phyloP scores from a whole-genome alignment of 2,797 vertebrate genomes.

The Megalops cyprinoides region DNA sequence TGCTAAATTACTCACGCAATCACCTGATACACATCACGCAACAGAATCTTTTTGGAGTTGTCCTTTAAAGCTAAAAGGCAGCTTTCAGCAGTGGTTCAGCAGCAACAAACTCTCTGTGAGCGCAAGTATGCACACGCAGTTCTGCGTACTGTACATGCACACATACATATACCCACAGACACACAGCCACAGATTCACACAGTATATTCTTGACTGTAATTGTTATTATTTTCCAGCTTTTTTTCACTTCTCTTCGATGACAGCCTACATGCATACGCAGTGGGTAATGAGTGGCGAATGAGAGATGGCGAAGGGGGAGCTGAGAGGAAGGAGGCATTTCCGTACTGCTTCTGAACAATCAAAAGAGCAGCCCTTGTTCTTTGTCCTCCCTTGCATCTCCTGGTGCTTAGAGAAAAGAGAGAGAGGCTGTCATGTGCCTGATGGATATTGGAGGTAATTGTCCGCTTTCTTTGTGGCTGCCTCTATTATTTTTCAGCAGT shows the following conservation, averaged over 20 bases:
- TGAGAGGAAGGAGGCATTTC: conserved; percentile 61
- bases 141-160: not conserved
- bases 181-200: conserved; percentile 42
- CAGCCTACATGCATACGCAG: conserved; percentile 74
- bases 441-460: conserved; percentile 84
- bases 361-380: conserved; percentile 64
- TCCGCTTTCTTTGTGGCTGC: conserved; percentile 75
- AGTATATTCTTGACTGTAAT: conserved; percentile 52
- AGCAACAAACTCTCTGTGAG: not conserved
- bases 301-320: conserved; percentile 36
- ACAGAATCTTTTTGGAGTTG: not conserved
- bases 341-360: conserved; percentile 68
- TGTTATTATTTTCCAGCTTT: conserved; percentile 77
- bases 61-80: not conserved
- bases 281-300: conserved; percentile 71
- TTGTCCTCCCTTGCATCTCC: conserved; percentile 54
- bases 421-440: conserved; percentile 75
- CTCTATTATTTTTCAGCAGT: conserved; percentile 73
- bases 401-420: conserved; percentile 45
- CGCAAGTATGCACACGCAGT: not conserved
- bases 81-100: not conserved
- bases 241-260: conserved; percentile 69
- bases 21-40: not conserved
- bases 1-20: not conserved
- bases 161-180: conserved; percentile 21